Percentiles rank a stretch among this genome's conserved stretches.
These are phyloP conservation scores for Cephus sareptanus DNA, from an alignment of 2,888 invertebrate species.

Conservation along the genomic window DNA sequence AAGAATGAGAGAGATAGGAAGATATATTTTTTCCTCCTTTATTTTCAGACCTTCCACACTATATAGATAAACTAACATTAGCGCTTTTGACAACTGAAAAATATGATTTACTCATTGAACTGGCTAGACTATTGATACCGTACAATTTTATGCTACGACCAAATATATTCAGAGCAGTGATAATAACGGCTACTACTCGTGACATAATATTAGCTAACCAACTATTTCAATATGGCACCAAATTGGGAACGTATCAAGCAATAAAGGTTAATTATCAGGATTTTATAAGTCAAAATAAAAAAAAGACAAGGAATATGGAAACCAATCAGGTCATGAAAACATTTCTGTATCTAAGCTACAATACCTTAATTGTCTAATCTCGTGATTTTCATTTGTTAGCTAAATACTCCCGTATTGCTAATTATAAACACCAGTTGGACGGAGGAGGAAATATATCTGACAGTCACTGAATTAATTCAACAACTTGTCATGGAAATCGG, in stretches of 20 bases:
- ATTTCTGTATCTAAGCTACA: slow-evolving; percentile 16
- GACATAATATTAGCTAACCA: slow-evolving; percentile 41
- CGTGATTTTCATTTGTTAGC: slow-evolving; percentile 16
- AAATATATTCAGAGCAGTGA: slow-evolving; percentile 37
- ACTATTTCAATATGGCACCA: slow-evolving; percentile 42
- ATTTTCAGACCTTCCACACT: slow-evolving; percentile 39
- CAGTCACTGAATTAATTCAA: slow-evolving; percentile 35
- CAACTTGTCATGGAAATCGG: slow-evolving; percentile 39
- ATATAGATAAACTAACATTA: slow-evolving; percentile 37
- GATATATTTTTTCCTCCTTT: slow-evolving; percentile 20
- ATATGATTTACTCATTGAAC: slow-evolving; percentile 25
- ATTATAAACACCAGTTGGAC: slow-evolving; percentile 44
- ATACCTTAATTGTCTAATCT: slow-evolving; percentile 7
- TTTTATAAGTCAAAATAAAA: not conserved
- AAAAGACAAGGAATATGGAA: not conserved
- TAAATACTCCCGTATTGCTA: slow-evolving; percentile 26
- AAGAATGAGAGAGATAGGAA: not conserved
- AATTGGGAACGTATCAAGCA: slow-evolving; percentile 42
- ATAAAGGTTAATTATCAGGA: slow-evolving; percentile 35
- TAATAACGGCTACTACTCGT: slow-evolving; percentile 33
- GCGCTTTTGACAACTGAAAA: slow-evolving; percentile 27
- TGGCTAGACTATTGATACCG: slow-evolving; percentile 35
- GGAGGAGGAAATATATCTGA: slow-evolving; percentile 51
- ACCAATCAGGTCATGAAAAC: not conserved
- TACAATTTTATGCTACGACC: slow-evolving; percentile 34